Evolutionary conservation across 2,888 invertebrate species (phyloP).

Genomic region (Noctua janthe): DNA sequence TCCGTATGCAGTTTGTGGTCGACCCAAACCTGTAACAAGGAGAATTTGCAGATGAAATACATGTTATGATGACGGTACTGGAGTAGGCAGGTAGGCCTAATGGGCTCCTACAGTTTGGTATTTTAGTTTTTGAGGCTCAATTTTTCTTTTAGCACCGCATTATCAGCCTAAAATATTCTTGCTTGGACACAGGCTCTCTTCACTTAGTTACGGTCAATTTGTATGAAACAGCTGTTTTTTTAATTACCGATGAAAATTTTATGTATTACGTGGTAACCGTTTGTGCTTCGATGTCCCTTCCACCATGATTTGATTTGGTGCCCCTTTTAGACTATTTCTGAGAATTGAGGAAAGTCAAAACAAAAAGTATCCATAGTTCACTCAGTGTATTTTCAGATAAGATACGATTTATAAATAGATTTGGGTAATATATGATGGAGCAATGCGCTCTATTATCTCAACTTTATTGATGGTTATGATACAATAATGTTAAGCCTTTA

Average conservation of each 20-base stretch:
- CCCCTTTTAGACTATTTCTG: neutral
- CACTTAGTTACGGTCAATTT: neutral
- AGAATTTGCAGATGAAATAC: neutral
- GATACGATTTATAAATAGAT: constrained; percentile 13
- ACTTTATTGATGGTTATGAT: constrained; percentile 9
- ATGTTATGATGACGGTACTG: neutral
- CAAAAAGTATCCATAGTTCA: neutral
- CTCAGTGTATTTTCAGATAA: constrained; percentile 11
- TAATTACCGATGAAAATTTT: too few relatives aligned
- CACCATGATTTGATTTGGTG: too few relatives aligned
- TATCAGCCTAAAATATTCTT: neutral
- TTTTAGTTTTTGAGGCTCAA: neutral
- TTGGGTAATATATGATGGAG: constrained; percentile 3
- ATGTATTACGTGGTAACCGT: too few relatives aligned
- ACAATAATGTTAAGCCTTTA: neutral
- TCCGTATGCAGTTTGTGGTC: neutral
- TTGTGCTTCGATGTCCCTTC: too few relatives aligned
- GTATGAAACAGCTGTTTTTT: too few relatives aligned
- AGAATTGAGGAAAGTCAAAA: neutral
- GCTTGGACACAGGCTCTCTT: neutral
- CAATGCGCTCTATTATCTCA: neutral
- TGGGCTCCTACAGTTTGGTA: neutral
- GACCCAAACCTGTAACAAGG: constrained; percentile 34
- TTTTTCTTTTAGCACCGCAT: neutral
- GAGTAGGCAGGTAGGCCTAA: neutral